phyloP scores from a whole-genome alignment of 2,888 invertebrate genomes.

The Philereme vetulata region DNA sequence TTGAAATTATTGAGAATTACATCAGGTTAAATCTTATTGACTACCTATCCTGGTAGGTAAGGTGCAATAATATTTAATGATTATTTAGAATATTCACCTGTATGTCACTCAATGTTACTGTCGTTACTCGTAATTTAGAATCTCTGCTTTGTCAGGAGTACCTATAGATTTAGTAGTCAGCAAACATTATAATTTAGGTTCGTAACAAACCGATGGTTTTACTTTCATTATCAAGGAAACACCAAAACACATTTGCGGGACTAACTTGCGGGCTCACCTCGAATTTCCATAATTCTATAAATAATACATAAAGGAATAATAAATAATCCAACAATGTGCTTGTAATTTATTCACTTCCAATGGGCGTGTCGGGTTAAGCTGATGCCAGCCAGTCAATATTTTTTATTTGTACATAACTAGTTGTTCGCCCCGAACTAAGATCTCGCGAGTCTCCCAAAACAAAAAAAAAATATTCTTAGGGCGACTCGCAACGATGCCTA shows the following conservation, averaged over 20 bases:
- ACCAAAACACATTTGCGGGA: slow-evolving; percentile 47
- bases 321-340: slow-evolving; percentile 48
- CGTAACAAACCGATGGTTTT: slow-evolving; percentile 41
- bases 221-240: slow-evolving; percentile 45
- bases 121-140: too few relatives aligned
- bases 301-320: slow-evolving; percentile 28
- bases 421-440: too few relatives aligned
- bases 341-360: slow-evolving; percentile 57
- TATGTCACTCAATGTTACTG: too few relatives aligned
- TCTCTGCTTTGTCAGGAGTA: not conserved
- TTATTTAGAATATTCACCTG: too few relatives aligned
- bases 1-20: too few relatives aligned
- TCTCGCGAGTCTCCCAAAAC: too few relatives aligned
- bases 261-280: slow-evolving; percentile 42
- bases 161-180: slow-evolving; percentile 2
- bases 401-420: not conserved
- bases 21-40: too few relatives aligned
- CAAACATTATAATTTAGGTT: slow-evolving; percentile 28
- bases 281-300: slow-evolving; percentile 47
- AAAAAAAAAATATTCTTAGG: too few relatives aligned
- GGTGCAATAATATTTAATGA: too few relatives aligned
- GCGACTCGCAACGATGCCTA: too few relatives aligned
- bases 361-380: slow-evolving; percentile 19
- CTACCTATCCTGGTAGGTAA: too few relatives aligned
- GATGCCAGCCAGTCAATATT: slow-evolving; percentile 1